These are phyloP conservation scores for Chaetorhynchus papuensis DNA, from an alignment of 2,113 vertebrate genomes.

Conservation along the genomic window DNA sequence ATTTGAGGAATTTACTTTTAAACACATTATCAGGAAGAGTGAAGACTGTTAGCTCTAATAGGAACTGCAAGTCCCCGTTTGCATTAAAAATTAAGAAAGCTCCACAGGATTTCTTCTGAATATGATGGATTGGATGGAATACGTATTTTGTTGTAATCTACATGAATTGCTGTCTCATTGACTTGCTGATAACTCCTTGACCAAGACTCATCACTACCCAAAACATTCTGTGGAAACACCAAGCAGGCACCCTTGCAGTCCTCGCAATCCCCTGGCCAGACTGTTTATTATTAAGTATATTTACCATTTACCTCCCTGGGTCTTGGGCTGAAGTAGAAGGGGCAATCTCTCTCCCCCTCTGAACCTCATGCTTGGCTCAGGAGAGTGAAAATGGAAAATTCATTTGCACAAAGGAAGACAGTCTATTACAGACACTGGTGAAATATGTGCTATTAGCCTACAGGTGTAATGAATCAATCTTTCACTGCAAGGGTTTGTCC, in stretches of 20 bases:
- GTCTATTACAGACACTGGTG: neutral
- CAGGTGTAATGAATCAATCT: neutral
- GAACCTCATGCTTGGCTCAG: neutral
- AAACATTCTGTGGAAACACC: neutral
- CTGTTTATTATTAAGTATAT: neutral
- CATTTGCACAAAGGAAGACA: neutral
- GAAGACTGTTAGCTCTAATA: neutral
- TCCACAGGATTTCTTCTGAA: neutral
- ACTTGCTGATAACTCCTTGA: neutral
- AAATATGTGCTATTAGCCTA: neutral
- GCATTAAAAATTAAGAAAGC: neutral
- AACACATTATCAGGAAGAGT: neutral
- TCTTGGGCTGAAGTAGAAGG: neutral
- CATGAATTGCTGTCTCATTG: neutral
- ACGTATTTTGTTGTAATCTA: neutral
- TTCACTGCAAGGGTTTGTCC: neutral
- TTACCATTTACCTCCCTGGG: no score
- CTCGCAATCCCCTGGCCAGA: neutral
- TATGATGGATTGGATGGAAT: neutral
- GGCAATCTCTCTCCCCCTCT: neutral
- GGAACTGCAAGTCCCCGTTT: neutral
- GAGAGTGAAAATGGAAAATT: neutral
- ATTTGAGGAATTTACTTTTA: neutral
- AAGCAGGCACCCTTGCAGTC: neutral
- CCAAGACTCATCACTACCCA: neutral